Percentiles rank a stretch among this genome's conserved stretches.
Evolutionary conservation across 1,140 invertebrate genomes (phyloP).

Genomic region (Macrobrachium nipponense): DNA sequence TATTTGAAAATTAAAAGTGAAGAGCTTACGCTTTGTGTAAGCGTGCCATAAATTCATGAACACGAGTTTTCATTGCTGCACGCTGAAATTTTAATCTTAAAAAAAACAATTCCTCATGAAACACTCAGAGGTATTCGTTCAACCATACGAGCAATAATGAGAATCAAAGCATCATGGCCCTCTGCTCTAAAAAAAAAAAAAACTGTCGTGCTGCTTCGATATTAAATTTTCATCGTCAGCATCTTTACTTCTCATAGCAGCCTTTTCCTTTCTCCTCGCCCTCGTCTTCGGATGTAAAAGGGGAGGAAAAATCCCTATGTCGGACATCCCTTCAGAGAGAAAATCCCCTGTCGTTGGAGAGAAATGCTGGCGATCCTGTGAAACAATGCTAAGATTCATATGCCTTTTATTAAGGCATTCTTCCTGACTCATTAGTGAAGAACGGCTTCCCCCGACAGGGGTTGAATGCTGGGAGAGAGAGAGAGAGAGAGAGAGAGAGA

Average conservation of each 20-base stretch:
- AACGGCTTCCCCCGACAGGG: not conserved
- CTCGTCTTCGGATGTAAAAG: not conserved
- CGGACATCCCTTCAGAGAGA: not conserved
- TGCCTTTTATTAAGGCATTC: slow-evolving; percentile 23
- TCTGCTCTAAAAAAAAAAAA: no score
- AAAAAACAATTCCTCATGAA: no score
- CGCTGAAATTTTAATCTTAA: no score
- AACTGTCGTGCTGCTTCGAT: no score
- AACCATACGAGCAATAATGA: no score
- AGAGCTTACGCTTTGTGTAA: no score
- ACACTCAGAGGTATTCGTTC: no score
- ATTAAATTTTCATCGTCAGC: not conserved
- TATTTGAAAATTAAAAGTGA: no score
- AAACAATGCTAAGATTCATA: slow-evolving; percentile 19
- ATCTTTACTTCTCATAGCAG: not conserved
- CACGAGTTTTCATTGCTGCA: no score
- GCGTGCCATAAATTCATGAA: no score
- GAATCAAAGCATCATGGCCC: no score
- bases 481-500: slow-evolving; percentile 9
- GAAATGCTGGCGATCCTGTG: slow-evolving; percentile 15
- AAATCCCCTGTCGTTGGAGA: slow-evolving; percentile 14
- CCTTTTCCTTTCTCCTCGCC: not conserved
- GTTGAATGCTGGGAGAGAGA: not conserved
- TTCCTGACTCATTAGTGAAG: slow-evolving; percentile 1
- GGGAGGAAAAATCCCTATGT: slow-evolving; percentile 7